Evolutionary conservation across 2,888 invertebrate genomes (phyloP).

Genomic region (Aporophyla lueneburgensis): DNA sequence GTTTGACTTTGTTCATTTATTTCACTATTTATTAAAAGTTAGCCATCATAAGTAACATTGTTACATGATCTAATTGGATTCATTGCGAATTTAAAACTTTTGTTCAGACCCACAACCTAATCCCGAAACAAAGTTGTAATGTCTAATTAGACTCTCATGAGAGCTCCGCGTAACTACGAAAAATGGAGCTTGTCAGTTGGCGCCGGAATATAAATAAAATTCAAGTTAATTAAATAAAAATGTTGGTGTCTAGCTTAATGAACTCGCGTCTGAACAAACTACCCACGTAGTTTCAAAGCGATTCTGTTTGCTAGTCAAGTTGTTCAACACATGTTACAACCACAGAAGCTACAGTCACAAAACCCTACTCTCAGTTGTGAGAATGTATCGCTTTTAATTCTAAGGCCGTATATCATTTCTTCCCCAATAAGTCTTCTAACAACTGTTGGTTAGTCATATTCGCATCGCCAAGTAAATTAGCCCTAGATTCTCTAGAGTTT

Average conservation of each 20-base stretch:
- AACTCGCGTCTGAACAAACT: constrained; percentile 43
- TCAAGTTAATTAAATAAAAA: constrained; percentile 37
- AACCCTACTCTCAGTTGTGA: constrained; percentile 21
- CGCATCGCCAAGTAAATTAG: constrained; percentile 80
- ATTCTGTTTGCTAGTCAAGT: constrained; percentile 25
- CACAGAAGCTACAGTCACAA: constrained; percentile 10
- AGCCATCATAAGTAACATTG: constrained; percentile 17
- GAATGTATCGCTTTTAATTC: constrained; percentile 28
- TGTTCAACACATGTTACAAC: constrained; percentile 47
- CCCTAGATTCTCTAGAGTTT: constrained; percentile 74
- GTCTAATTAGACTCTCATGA: constrained; percentile 29
- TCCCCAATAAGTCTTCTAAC: constrained; percentile 85
- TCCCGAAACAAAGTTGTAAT: constrained; percentile 26
- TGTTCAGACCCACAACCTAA: constrained; percentile 6
- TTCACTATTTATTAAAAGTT: constrained; percentile 6
- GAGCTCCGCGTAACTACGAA: constrained; percentile 10
- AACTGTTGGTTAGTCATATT: constrained; percentile 86
- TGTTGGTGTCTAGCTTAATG: constrained; percentile 48
- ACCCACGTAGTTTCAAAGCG: constrained; percentile 42
- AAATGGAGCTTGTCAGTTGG: not conserved
- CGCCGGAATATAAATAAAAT: constrained; percentile 23
- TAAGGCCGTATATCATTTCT: constrained; percentile 81
- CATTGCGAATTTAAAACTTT: not conserved
- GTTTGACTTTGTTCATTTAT: constrained; percentile 1
- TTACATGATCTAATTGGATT: constrained; percentile 35